A percentile compares a stretch with the other conserved stretches of the same genome.
These are phyloP conservation scores for Microcebus griseorufus DNA, from an alignment of 2,113 vertebrate genomes.

Conservation along the genomic window DNA sequence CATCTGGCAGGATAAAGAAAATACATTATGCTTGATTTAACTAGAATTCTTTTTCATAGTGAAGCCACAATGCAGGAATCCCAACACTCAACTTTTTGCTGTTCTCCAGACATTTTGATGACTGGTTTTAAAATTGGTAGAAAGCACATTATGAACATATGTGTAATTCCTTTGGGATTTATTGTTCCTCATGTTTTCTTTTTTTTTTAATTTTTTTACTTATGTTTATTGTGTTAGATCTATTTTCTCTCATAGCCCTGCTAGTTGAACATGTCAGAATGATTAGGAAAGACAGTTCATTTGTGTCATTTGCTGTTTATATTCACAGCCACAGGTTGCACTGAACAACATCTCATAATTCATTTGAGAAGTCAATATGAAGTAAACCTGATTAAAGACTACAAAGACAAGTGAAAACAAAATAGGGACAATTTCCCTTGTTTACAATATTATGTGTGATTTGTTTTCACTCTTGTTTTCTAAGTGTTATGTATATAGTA, in stretches of 20 bases:
- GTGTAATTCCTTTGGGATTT: background rate
- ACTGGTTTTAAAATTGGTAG: background rate
- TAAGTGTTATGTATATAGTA: background rate
- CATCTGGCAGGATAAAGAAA: background rate
- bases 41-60: background rate
- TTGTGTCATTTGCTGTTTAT: background rate
- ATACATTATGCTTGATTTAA: background rate
- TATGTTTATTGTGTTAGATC: background rate
- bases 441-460: background rate
- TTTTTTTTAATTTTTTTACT: background rate
- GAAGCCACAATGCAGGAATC: background rate
- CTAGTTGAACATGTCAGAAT: background rate
- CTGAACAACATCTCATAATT: background rate
- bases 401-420: background rate
- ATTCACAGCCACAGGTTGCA: background rate
- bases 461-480: slow-evolving; percentile 27
- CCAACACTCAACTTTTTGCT: background rate
- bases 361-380: background rate
- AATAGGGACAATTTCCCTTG: background rate
- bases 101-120: background rate
- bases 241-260: rapidly evolving
- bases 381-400: background rate
- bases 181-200: background rate
- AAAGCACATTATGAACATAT: background rate
- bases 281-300: background rate